phyloP scores from a whole-genome alignment of 2,113 vertebrate genomes.

The Pseudolaguvia tuberculata region DNA sequence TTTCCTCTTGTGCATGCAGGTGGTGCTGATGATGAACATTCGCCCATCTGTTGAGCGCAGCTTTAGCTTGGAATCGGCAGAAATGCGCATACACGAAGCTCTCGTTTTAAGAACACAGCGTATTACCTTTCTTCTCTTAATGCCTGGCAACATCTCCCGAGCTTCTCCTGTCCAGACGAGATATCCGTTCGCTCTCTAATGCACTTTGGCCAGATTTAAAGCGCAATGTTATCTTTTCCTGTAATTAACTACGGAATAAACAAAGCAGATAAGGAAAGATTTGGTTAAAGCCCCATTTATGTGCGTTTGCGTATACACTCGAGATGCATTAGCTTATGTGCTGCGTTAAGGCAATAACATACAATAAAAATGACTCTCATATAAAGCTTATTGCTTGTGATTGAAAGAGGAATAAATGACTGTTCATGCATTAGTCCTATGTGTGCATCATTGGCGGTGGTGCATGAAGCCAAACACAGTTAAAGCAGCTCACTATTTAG shows the following conservation, averaged over 20 bases:
- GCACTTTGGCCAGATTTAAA: not conserved
- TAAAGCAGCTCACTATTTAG: constrained; percentile 30
- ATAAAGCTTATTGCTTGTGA: not conserved
- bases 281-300: constrained; percentile 6
- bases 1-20: constrained; percentile 10
- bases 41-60: constrained; percentile 70
- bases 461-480: constrained; percentile 7
- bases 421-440: constrained; percentile 1
- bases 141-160: not conserved
- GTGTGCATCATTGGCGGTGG: constrained; percentile 17
- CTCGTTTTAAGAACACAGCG: constrained; percentile 3
- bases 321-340: constrained; percentile 8
- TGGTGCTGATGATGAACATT: constrained; percentile 18
- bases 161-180: not conserved
- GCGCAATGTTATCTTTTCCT: not conserved
- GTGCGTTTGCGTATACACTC: not conserved
- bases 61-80: constrained; percentile 29
- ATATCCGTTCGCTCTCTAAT: not conserved
- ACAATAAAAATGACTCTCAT: not conserved
- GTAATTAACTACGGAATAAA: not conserved
- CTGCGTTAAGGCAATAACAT: not conserved
- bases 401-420: constrained; percentile 5
- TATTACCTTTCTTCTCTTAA: too few species aligned
- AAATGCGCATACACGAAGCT: constrained; percentile 6
- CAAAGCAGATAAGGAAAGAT: not conserved